Evolutionary conservation across 2,797 vertebrate species (phyloP).

Genomic region (Crenichthys baileyi): DNA sequence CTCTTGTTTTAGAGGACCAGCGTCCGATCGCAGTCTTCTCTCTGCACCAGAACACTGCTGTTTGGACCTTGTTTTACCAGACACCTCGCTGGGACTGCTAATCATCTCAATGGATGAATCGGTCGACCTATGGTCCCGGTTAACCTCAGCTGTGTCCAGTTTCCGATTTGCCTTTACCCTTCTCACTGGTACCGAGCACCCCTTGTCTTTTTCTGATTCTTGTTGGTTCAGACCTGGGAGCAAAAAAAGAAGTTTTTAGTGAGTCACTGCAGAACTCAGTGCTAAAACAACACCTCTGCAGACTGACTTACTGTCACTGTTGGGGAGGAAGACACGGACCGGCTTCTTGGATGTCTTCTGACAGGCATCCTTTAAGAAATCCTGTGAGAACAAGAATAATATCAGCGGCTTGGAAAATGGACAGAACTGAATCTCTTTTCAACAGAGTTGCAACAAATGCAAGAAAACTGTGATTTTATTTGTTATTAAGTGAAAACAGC

Average conservation of each 20-base stretch:
- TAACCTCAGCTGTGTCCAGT: neutral
- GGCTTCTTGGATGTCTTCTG: slow-evolving; percentile 14
- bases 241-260: slow-evolving; percentile 8
- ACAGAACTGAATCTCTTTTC: neutral
- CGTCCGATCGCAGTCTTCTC: neutral
- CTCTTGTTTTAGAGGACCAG: slow-evolving; percentile 17
- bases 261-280: neutral
- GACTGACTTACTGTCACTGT: slow-evolving; percentile 47
- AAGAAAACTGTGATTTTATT: neutral
- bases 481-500: neutral
- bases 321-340: slow-evolving; percentile 5
- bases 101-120: slow-evolving; percentile 2
- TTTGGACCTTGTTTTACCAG: slow-evolving; percentile 7
- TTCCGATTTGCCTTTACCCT: slow-evolving; percentile 43
- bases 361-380: slow-evolving; percentile 13
- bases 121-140: neutral
- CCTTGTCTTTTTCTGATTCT: neutral
- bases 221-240: slow-evolving; percentile 38
- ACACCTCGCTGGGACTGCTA: neutral
- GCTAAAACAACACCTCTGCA: neutral
- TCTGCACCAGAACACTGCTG: neutral
- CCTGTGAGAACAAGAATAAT: slow-evolving; percentile 27
- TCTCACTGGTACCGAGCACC: slow-evolving; percentile 28
- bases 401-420: neutral
- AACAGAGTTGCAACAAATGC: too few species aligned